Conservation (phyloP, 1,140 invertebrate species). For the Prorops nasuta region DNA sequence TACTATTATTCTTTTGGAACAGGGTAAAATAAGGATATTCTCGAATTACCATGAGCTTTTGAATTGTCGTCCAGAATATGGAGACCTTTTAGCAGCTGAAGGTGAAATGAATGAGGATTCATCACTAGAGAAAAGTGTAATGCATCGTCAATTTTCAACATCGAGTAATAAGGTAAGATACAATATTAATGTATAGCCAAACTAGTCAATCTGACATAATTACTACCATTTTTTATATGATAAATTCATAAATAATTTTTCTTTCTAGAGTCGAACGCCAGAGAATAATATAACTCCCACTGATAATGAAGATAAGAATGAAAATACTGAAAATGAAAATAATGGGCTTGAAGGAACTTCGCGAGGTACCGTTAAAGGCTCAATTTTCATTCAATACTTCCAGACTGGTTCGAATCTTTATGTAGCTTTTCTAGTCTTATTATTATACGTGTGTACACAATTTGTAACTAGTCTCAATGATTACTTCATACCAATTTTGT, state of each 20-base stretch:
- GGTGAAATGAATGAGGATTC: constrained; percentile 40
- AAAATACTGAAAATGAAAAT: constrained; percentile 52
- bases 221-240: not conserved
- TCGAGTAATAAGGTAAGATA: constrained; percentile 43
- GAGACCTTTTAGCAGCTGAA: constrained; percentile 38
- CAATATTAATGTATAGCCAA: not conserved
- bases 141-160: constrained; percentile 42
- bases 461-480: constrained; percentile 65
- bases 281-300: constrained; percentile 40
- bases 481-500: constrained; percentile 69
- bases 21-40: constrained; percentile 58
- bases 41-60: constrained; percentile 59
- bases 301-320: constrained; percentile 58
- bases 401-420: constrained; percentile 60
- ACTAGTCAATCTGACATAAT: not conserved
- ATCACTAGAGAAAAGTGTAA: constrained; percentile 30
- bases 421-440: constrained; percentile 53
- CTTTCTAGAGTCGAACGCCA: constrained; percentile 41
- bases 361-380: constrained; percentile 61
- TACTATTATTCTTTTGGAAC: constrained; percentile 75
- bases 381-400: constrained; percentile 67
- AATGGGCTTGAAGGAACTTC: constrained; percentile 61
- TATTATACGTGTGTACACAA: constrained; percentile 63
- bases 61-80: constrained; percentile 51
- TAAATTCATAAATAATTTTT: not conserved